Base-by-base conservation (phyloP, 2,113 vertebrate genomes). In the Grammomys surdaster region DNA sequence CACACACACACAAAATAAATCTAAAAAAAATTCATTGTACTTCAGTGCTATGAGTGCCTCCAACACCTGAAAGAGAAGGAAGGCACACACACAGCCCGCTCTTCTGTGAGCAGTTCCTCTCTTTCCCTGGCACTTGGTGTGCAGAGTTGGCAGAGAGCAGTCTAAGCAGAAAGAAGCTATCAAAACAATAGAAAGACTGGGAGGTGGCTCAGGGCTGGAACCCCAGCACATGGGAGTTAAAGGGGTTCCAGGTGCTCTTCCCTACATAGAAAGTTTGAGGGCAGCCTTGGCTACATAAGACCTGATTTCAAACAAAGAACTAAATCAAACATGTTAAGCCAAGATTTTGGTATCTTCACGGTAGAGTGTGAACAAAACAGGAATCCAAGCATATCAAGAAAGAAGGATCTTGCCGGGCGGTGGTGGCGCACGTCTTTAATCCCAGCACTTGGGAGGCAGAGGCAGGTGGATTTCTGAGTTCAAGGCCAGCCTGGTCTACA, bases 1-100 rank as follows among this genome's bases (percentile, higher is more conserved):
- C 56, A 22, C 14, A 16, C 54, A 28, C n/a, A 24, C 54, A 54
- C 40, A 54, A 24, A 10, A 76, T 31, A 86, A 89, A 80, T 82
- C 48, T 36, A 95, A 40, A 96, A 85, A 11, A 51, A 95, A 88
- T n/a, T 93, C 69, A 22, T 24, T 67, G 31, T 28, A 81, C 67
- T 89, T 78, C n/a, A 88, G 56, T 26, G 48, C 48, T 48, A 46
- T 19, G 4, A 76, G 56, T n/a, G 72, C 7, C 70, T 51, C 40
- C 28, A n/a, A 46, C 60, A 77, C 51, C 11, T 54, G 54, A 94
- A 56, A 92, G 51, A 70, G 88, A 90, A 89, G 24, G 43, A 48
- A 94, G 72, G 10, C 43, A 43, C 65, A 70, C 51, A n/a, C 72
- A 76, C 9, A 1, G n/a, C 3, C 65, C n/a, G 51, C 24, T 0